Evolutionary conservation across 2,797 vertebrate genomes (phyloP).

Genomic region (Acestrorhynchus altus): DNA sequence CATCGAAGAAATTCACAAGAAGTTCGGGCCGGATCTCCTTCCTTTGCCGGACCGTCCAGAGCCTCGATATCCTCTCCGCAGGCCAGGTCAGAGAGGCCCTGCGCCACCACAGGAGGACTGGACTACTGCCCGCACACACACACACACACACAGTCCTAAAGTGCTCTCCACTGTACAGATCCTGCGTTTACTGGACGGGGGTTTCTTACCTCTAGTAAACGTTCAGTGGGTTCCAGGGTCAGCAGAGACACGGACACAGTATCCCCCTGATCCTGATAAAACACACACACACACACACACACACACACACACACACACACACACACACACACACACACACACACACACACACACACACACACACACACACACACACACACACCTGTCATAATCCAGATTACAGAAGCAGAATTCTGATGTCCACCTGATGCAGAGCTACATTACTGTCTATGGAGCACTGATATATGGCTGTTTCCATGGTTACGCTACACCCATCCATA

Average conservation of each 20-base stretch:
- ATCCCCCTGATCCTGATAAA: conserved; percentile 75
- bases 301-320: neutral
- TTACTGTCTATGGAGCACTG: too few species aligned
- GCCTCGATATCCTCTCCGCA: conserved; percentile 90
- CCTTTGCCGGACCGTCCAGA: conserved; percentile 92
- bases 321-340: too few species aligned
- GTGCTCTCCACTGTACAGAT: neutral
- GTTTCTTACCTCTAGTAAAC: conserved; percentile 71
- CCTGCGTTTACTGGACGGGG: neutral
- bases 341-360: too few species aligned
- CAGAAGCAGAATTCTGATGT: too few species aligned
- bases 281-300: conserved; percentile 19
- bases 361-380: too few species aligned
- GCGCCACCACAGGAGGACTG: conserved; percentile 83
- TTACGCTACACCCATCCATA: too few species aligned
- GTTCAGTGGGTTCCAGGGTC: conserved; percentile 75
- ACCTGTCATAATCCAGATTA: too few species aligned
- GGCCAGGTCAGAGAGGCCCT: conserved; percentile 92
- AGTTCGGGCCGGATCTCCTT: conserved; percentile 97
- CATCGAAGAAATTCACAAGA: conserved; percentile 97
- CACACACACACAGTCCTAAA: neutral
- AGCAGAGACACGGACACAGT: conserved; percentile 75
- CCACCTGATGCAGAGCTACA: too few species aligned
- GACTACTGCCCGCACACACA: conserved; percentile 79
- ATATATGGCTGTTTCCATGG: too few species aligned